Percentiles rank a stretch among this genome's conserved stretches.
These are phyloP conservation scores for Cyclopterus lumpus DNA, from an alignment of 2,797 vertebrate species.

Conservation along the genomic window DNA sequence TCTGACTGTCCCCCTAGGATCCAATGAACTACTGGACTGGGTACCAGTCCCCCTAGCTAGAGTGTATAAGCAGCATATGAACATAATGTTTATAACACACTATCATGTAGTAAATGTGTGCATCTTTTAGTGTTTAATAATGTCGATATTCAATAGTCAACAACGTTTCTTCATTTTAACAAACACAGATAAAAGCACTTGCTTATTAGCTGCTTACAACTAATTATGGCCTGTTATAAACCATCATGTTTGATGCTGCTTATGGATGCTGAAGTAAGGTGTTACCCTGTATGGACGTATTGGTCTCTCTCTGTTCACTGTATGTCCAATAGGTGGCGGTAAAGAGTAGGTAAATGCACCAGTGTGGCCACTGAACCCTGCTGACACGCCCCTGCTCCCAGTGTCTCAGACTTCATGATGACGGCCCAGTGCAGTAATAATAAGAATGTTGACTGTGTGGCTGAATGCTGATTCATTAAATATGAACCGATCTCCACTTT, in stretches of 20 bases:
- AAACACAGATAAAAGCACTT: not conserved
- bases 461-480: not conserved
- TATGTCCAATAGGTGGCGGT: conserved; percentile 67
- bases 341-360: conserved; percentile 38
- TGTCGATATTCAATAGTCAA: not conserved
- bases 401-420: not conserved
- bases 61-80: not conserved
- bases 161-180: not conserved
- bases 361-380: not conserved
- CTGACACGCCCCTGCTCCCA: not conserved
- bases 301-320: not conserved
- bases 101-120: not conserved
- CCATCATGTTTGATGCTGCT: not conserved
- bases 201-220: too few species aligned
- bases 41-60: not conserved
- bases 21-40: not conserved
- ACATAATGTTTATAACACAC: not conserved
- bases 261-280: not conserved
- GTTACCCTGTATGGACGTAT: not conserved
- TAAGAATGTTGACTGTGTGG: not conserved
- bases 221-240: not conserved
- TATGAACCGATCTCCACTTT: not conserved
- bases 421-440: too few species aligned
- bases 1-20: not conserved
- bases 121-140: not conserved